phyloP scores from a whole-genome alignment of 1,140 invertebrate genomes.

The Doryteuthis pealeii region DNA sequence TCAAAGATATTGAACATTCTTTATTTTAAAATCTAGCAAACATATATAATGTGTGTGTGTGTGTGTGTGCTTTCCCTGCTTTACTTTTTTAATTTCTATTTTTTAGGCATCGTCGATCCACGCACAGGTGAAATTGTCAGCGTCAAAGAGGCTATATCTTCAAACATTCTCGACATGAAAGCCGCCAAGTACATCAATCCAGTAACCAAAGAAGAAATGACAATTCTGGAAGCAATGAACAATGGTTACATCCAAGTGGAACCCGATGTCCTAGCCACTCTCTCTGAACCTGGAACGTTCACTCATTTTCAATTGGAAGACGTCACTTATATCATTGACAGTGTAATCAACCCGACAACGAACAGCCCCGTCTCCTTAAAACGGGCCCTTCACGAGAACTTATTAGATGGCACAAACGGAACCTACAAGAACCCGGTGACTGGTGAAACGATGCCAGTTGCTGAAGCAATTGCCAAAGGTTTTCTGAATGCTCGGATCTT shows the following conservation, averaged over 20 bases:
- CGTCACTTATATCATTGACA: constrained; percentile 37
- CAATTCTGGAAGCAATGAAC: constrained; percentile 53
- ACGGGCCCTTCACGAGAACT: constrained; percentile 47
- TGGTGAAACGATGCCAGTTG: constrained; percentile 58
- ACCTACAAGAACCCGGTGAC: constrained; percentile 50
- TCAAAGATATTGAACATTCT: too few relatives aligned
- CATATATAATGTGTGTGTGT: too few relatives aligned
- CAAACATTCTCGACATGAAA: constrained; percentile 50
- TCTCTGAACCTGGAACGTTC: constrained; percentile 33
- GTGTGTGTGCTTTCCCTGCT: background rate
- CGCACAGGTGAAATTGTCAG: constrained; percentile 52
- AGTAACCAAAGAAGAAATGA: constrained; percentile 50
- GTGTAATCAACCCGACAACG: constrained; percentile 49
- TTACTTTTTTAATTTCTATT: background rate
- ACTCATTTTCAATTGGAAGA: constrained; percentile 49
- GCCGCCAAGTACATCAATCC: constrained; percentile 56
- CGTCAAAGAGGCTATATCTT: constrained; percentile 50
- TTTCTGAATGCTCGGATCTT: constrained; percentile 56
- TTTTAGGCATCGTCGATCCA: constrained; percentile 62
- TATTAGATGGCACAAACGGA: constrained; percentile 48
- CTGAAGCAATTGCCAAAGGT: constrained; percentile 64
- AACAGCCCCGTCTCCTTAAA: constrained; percentile 51
- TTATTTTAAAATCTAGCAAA: too few relatives aligned
- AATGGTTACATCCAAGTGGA: constrained; percentile 51
- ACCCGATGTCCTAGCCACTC: constrained; percentile 28